Evolutionary conservation across 2,797 vertebrate species (phyloP), one percentile per base, ranked within the genome.

Genomic region (Potorous gilbertii): DNA sequence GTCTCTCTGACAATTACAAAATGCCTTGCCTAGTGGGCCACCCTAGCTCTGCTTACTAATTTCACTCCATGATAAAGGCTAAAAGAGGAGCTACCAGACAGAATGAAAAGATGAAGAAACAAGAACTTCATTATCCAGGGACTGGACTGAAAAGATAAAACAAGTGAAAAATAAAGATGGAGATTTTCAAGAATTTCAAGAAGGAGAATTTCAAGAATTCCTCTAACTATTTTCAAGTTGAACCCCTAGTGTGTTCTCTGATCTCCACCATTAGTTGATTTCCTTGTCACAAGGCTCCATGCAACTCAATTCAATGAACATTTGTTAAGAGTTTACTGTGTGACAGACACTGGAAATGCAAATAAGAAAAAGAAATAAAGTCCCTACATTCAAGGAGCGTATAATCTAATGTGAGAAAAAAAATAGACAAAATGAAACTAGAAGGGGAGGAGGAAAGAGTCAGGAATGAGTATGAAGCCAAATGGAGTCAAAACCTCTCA

Each of bases 91-190:
- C 24, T 52, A 57, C 93, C 9, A 34, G n/a, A 96, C 74, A 62
- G 62, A 93, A 81, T 90, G 66, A 74, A 74, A 74, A 74, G 34
- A 40, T 40, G 59, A 90, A 93, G 93, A 97, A 81, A 90, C 11
- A 3, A 29, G 96, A 59, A 62, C 55, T 91, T 87, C 92, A 8
- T 74, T 74, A 74, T 95, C 74, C 95, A 91, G 96, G 56, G 87
- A 94, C 54, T n/a, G 54, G 12, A 29, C 4, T n/a, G n/a, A n/a
- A n/a, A n/a, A 93, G 28, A 46, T 94, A 95, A 81, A 95, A 57
- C 21, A 57, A 91, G 1, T 5, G 50, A 29, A 55, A 90, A 13
- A 24, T 34, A n/a, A n/a, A n/a, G n/a, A n/a, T n/a, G n/a, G n/a
- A n/a, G n/a, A n/a, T n/a, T n/a, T n/a, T n/a, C n/a, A n/a, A n/a